Evolutionary conservation across 2,888 invertebrate species (phyloP).

Genomic region (Apodemia hepburni): DNA sequence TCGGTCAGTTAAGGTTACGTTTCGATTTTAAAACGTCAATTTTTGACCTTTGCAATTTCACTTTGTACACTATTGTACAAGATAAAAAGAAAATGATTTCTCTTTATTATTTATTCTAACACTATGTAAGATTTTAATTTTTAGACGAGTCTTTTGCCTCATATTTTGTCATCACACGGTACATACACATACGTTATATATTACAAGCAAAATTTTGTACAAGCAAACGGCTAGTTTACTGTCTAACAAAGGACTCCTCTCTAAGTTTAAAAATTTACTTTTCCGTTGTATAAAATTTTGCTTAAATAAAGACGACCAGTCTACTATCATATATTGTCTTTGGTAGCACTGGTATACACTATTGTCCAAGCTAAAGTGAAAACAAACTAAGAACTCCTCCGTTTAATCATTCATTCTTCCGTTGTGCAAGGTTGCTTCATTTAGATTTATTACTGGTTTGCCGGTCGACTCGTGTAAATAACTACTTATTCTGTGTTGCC

Average conservation of each 20-base stretch:
- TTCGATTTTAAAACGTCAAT: no score
- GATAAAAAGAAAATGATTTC: no score
- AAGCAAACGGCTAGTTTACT: no score
- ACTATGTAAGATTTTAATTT: not conserved
- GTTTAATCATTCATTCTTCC: slow-evolving; percentile 72
- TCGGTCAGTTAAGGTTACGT: no score
- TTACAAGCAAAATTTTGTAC: no score
- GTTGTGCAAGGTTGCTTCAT: slow-evolving; percentile 49
- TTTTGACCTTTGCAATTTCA: no score
- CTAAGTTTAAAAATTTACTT: not conserved
- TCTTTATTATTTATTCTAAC: not conserved
- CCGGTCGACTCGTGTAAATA: slow-evolving; percentile 15
- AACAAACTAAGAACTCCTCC: slow-evolving; percentile 70
- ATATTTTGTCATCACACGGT: not conserved
- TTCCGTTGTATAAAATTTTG: not conserved
- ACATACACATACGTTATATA: no score
- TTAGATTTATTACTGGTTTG: slow-evolving; percentile 58
- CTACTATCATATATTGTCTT: not conserved
- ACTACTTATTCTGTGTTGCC: slow-evolving; percentile 7
- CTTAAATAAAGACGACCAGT: not conserved
- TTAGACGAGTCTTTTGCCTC: not conserved
- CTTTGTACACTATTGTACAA: no score
- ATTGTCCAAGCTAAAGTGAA: slow-evolving; percentile 67
- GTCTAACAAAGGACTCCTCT: no score
- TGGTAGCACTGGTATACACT: slow-evolving; percentile 35